A percentile compares a stretch with the other conserved stretches of the same genome.
Evolutionary conservation across 2,888 invertebrate genomes (phyloP).

Genomic region (Heliconius sara): DNA sequence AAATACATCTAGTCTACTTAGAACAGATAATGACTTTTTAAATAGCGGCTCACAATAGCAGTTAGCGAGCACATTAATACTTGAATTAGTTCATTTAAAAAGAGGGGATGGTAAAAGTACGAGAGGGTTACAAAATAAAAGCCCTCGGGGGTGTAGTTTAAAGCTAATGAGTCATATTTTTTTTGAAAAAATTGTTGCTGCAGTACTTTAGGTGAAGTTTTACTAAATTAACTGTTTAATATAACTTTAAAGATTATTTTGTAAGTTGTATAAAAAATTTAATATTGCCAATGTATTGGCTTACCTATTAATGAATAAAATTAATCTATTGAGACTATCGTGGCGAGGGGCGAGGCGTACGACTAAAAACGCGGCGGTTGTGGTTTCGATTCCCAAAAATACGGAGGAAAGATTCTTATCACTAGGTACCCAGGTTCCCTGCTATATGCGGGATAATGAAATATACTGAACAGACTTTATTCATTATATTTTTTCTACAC

Average conservation of each 20-base stretch:
- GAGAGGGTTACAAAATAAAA: constrained; percentile 24
- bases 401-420: no score
- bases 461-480: no score
- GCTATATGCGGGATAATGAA: no score
- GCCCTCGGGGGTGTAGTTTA: constrained; percentile 14
- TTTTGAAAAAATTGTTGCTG: constrained; percentile 3
- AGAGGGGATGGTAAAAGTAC: constrained; percentile 5
- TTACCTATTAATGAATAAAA: no score
- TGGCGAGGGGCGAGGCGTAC: no score
- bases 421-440: no score
- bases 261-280: no score
- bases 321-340: no score
- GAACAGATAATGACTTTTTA: not conserved
- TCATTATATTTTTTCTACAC: no score
- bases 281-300: no score
- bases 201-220: not conserved
- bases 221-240: not conserved
- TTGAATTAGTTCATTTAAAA: constrained; percentile 17
- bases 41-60: constrained; percentile 4
- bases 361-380: no score
- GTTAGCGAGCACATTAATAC: constrained; percentile 10
- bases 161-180: constrained; percentile 17
- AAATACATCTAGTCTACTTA: not conserved
- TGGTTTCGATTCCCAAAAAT: no score
- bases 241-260: not conserved